phyloP scores from a whole-genome alignment of 2,888 invertebrate species.

The Ophion ventricosus region DNA sequence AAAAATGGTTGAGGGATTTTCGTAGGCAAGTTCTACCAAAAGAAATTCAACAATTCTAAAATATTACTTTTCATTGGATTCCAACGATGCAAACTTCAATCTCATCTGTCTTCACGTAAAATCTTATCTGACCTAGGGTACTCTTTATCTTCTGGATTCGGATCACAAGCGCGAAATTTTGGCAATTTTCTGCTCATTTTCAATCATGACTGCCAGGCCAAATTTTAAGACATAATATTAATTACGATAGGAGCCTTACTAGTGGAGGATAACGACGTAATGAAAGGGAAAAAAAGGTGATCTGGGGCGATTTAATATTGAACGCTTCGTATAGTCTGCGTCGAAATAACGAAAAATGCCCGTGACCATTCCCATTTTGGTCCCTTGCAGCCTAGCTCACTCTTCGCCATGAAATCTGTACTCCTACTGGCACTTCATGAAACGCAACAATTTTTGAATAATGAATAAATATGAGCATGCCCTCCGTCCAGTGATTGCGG shows the following conservation, averaged over 20 bases:
- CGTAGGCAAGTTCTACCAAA: no score
- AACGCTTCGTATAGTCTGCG: conserved; percentile 13
- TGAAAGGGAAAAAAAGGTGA: not conserved
- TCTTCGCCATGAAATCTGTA: conserved; percentile 24
- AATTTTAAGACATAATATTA: not conserved
- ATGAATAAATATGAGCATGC: conserved; percentile 63
- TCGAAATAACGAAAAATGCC: conserved; percentile 26
- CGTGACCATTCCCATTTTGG: not conserved
- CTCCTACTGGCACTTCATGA: conserved; percentile 42
- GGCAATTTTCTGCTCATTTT: not conserved
- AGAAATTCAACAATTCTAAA: no score
- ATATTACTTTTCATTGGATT: no score
- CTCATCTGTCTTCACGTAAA: no score
- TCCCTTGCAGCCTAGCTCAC: not conserved
- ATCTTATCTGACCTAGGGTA: no score
- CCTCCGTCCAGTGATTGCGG: conserved; percentile 16
- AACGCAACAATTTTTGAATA: conserved; percentile 62
- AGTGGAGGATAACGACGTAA: not conserved
- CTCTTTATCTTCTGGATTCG: not conserved
- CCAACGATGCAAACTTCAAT: no score
- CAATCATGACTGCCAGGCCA: not conserved
- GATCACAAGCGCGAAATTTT: no score
- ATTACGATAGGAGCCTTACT: not conserved
- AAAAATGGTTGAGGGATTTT: no score
- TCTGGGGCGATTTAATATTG: no score